Evolutionary conservation across 2,888 invertebrate genomes (phyloP).

Genomic region (Phasia obesa): DNA sequence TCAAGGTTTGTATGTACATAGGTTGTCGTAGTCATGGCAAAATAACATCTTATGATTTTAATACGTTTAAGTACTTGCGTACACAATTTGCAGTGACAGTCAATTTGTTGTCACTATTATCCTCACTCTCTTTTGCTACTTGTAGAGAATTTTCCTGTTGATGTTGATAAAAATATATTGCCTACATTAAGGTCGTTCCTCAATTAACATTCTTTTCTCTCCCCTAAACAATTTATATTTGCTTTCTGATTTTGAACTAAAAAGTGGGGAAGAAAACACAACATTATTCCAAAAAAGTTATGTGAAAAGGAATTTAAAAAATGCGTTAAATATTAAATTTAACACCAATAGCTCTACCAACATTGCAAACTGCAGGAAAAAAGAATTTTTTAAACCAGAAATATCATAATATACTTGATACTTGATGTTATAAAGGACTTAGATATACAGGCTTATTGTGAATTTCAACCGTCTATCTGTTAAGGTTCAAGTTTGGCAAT

Average conservation of each 20-base stretch:
- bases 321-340: slow-evolving; percentile 25
- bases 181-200: slow-evolving; percentile 28
- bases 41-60: slow-evolving; percentile 7
- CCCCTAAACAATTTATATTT: background rate
- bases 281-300: background rate
- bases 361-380: too few species aligned
- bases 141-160: slow-evolving; percentile 3
- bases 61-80: slow-evolving; percentile 27
- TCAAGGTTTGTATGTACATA: too few species aligned
- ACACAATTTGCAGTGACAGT: background rate
- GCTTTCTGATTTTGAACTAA: background rate
- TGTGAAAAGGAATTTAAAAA: slow-evolving; percentile 4
- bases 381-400: too few species aligned
- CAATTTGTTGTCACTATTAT: background rate
- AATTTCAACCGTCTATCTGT: too few species aligned
- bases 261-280: background rate
- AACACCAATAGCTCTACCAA: slow-evolving; percentile 5
- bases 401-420: too few species aligned
- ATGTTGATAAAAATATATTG: slow-evolving; percentile 43
- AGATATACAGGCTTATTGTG: too few species aligned
- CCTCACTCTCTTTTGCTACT: background rate
- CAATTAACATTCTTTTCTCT: background rate
- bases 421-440: too few species aligned
- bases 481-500: too few species aligned
- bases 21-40: background rate